A percentile compares a stretch with the other conserved stretches of the same genome.
phyloP scores from a whole-genome alignment of 2,797 vertebrate genomes.

The Natrix natrix region DNA sequence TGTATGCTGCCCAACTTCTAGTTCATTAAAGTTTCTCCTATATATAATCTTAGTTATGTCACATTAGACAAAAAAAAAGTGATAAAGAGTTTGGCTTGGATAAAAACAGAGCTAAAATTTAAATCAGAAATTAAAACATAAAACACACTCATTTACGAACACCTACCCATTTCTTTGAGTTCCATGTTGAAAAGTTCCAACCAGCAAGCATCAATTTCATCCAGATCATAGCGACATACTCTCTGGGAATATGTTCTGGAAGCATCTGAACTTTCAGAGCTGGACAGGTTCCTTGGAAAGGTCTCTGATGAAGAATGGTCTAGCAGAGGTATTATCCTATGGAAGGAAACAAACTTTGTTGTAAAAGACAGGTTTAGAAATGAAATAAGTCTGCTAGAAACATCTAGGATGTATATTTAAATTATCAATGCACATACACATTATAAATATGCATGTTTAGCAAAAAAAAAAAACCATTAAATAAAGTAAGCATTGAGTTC shows the following conservation, averaged over 20 bases:
- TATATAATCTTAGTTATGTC: not conserved
- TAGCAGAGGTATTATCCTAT: conserved; percentile 72
- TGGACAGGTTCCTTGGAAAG: conserved; percentile 55
- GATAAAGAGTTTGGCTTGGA: not conserved
- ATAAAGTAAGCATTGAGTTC: not conserved
- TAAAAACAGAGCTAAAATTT: not conserved
- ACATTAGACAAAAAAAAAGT: not conserved
- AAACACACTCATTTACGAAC: not conserved
- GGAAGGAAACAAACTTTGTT: conserved; percentile 34
- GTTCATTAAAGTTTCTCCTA: not conserved
- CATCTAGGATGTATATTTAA: not conserved
- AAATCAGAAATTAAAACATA: not conserved
- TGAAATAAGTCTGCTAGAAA: not conserved
- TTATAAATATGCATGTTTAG: not conserved
- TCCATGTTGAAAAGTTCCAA: conserved; percentile 90
- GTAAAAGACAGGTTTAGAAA: not conserved
- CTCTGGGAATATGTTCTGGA: conserved; percentile 73
- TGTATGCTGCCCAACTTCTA: not conserved
- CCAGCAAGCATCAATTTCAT: conserved; percentile 93
- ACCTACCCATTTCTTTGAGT: conserved; percentile 90
- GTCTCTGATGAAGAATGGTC: conserved; percentile 61
- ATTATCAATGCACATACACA: not conserved
- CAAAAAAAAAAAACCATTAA: too few relatives aligned
- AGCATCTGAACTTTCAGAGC: conserved; percentile 61
- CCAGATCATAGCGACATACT: conserved; percentile 89